Conservation (phyloP, 2,888 invertebrate genomes). For the Cosmorhoe ocellata region DNA sequence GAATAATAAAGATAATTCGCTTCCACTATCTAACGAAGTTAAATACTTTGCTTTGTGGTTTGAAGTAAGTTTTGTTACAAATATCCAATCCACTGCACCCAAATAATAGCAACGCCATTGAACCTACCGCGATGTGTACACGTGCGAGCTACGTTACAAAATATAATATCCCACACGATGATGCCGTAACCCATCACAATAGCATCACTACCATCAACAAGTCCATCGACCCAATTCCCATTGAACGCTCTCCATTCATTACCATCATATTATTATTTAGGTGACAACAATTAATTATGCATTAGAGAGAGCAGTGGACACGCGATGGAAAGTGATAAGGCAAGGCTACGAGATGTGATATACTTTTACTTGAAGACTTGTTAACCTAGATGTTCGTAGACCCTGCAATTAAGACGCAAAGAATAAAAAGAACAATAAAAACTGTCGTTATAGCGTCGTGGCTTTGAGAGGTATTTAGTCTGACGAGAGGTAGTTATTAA, state of each 20-base stretch:
- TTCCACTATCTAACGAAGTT: no score
- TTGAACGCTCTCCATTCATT: conserved; percentile 56
- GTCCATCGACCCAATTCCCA: conserved; percentile 30
- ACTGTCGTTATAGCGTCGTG: not conserved
- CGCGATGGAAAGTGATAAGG: conserved; percentile 54
- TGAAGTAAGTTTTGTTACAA: no score
- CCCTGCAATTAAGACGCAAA: conserved; percentile 9
- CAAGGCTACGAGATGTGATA: conserved; percentile 41
- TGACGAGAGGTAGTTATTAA: no score
- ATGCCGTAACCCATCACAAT: conserved; percentile 27
- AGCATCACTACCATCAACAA: conserved; percentile 17
- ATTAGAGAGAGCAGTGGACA: conserved; percentile 47
- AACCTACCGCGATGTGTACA: not conserved
- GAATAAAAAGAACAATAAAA: conserved; percentile 2
- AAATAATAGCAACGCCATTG: not conserved
- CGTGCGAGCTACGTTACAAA: conserved; percentile 23
- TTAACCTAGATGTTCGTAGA: conserved; percentile 40
- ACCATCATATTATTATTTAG: conserved; percentile 44
- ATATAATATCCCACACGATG: conserved; percentile 5
- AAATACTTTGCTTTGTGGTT: no score
- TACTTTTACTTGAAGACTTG: conserved; percentile 47
- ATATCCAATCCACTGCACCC: not conserved
- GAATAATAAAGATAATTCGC: no score
- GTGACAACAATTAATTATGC: conserved; percentile 49
- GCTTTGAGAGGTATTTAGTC: not conserved